These are phyloP conservation scores for Aphidius colemani DNA, from an alignment of 2,888 invertebrate species.

Conservation along the genomic window DNA sequence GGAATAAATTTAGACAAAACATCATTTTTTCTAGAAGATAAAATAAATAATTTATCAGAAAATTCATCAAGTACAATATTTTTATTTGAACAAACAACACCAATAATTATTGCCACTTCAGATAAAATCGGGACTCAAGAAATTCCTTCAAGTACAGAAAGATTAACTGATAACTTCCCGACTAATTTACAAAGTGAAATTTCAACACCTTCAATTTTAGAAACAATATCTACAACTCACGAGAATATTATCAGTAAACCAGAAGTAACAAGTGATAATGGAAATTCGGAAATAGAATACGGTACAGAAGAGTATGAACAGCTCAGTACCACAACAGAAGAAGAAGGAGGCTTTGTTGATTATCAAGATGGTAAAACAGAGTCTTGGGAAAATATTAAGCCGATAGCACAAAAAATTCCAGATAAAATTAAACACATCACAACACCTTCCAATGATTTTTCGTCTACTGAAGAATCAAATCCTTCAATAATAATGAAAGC, in stretches of 20 bases:
- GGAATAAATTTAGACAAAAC: too few species aligned
- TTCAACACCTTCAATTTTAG: not conserved
- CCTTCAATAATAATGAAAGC: too few species aligned
- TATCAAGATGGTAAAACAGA: too few species aligned
- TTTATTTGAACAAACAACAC: not conserved
- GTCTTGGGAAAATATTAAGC: too few species aligned
- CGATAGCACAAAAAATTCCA: too few species aligned
- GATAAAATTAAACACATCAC: too few species aligned
- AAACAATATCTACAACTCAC: not conserved
- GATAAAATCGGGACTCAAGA: not conserved
- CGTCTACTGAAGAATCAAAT: too few species aligned
- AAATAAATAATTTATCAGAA: slow-evolving; percentile 1
- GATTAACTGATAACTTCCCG: not conserved
- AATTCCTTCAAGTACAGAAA: not conserved
- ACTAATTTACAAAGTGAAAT: not conserved
- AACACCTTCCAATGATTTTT: too few species aligned
- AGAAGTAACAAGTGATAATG: not conserved
- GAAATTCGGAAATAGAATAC: not conserved
- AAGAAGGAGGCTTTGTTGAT: too few species aligned
- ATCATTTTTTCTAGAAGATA: too few species aligned
- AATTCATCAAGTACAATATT: not conserved
- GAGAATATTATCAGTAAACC: not conserved
- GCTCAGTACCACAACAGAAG: not conserved
- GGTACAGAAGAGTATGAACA: slow-evolving; percentile 3
- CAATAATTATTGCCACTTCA: not conserved